A percentile compares a stretch with the other conserved stretches of the same genome.
These are phyloP conservation scores for Clupea harengus DNA, from an alignment of 2,113 vertebrate species.

Conservation along the genomic window DNA sequence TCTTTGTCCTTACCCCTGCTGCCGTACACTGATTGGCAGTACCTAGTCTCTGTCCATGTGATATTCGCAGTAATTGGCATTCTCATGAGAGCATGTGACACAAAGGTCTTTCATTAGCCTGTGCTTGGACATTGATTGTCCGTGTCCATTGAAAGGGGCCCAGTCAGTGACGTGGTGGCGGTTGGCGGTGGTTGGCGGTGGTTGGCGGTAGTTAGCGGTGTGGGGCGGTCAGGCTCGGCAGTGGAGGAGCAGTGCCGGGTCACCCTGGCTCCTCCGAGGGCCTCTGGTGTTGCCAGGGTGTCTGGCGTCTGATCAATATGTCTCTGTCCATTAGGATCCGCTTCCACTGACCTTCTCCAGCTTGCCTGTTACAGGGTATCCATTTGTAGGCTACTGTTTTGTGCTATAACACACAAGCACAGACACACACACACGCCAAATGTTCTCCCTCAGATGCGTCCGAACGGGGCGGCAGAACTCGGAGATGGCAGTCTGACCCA, in stretches of 20 bases:
- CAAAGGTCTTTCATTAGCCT: not conserved
- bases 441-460: too few relatives aligned
- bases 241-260: not conserved
- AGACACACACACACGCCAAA: not conserved
- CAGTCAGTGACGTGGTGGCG: not conserved
- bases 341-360: not conserved
- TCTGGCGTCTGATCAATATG: constrained; percentile 4
- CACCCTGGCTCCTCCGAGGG: not conserved
- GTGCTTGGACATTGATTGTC: constrained; percentile 8
- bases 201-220: not conserved
- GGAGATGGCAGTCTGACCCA: too few relatives aligned
- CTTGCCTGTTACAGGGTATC: not conserved
- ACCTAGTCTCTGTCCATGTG: not conserved
- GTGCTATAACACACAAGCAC: not conserved
- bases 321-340: not conserved
- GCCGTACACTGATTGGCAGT: not conserved
- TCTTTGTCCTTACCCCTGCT: not conserved
- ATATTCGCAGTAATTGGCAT: not conserved
- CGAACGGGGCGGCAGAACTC: too few relatives aligned
- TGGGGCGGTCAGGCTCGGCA: not conserved
- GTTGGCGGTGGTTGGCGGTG: not conserved
- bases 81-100: not conserved
- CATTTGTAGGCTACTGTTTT: not conserved
- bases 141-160: not conserved
- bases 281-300: not conserved